Base-by-base conservation (phyloP, 2,888 invertebrate genomes). In the Andricus quercusramuli region DNA sequence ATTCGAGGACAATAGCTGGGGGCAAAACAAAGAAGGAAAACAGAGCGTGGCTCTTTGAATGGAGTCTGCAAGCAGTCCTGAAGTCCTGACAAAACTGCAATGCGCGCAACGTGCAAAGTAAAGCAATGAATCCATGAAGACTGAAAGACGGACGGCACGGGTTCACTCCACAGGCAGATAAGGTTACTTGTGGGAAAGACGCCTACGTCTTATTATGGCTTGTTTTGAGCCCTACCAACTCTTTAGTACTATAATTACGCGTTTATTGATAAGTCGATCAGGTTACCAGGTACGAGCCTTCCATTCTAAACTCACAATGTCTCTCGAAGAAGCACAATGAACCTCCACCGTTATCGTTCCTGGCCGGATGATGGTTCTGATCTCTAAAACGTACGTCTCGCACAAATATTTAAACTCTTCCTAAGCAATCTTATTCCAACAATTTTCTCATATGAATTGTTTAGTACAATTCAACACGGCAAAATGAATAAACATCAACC, bases 211-310 rank as follows among this genome's bases (percentile, higher is more conserved):
- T 92, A 92, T 92, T 92, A 91, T 91, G 91, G 92, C 91, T 92
- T 92, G 92, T 92, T 92, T 92, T 92, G 92, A 90, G 91, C 90
- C 86, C 90, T 88, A 90, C 89, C 91, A 92, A 92, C 92, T 92
- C 92, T 92, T 92, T 92, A 88, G 91, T 91, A 90, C 90, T 90
- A 90, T 92, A 92, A 92, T 92, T 92, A 92, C 92, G 90, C 89
- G 92, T 90, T 92, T 92, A 92, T 92, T 92, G 92, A 92, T 92
- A 92, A 92, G 92, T 92, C 89, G 92, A 92, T 92, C 92, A 88
- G 89, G 92, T 92, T 92, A 92, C 91, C 79, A 80, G 82, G 85
- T 81, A 82, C 77, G 74, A 78, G 85, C 83, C 83, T 83, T 83
- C 83, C 81, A 84, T 85, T 78, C 82, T 85, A 56, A 70, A 64